These are phyloP conservation scores for Hypsopygia costalis DNA, from an alignment of 2,888 invertebrate genomes.

Conservation along the genomic window DNA sequence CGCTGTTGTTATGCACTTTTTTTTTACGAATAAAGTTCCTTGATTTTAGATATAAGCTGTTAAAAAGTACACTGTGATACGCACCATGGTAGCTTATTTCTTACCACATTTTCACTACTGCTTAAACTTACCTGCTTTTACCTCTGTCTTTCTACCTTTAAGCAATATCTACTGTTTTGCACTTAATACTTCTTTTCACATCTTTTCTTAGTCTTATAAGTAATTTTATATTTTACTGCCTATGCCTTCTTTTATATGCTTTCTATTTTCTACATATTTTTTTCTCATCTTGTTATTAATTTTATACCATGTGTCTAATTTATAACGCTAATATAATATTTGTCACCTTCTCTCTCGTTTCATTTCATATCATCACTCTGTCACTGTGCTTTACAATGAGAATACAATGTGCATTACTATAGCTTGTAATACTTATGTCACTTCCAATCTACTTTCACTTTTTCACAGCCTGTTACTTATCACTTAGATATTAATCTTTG, in stretches of 20 bases:
- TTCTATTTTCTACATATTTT: slow-evolving; percentile 11
- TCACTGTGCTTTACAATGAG: slow-evolving; percentile 1
- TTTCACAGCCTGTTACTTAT: background rate
- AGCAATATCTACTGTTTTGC: background rate
- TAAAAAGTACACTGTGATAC: slow-evolving; percentile 74
- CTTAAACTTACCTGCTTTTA: slow-evolving; percentile 4
- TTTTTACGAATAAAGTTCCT: slow-evolving; percentile 47
- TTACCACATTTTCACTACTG: slow-evolving; percentile 16
- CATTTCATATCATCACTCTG: slow-evolving; percentile 27
- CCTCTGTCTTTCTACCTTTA: slow-evolving; percentile 7
- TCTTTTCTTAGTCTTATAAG: background rate
- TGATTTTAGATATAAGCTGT: slow-evolving; percentile 36
- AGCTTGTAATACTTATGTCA: slow-evolving; percentile 2
- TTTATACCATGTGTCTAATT: slow-evolving; percentile 11
- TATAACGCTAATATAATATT: slow-evolving; percentile 10
- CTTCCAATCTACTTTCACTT: slow-evolving; percentile 3
- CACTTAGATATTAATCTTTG: too few relatives aligned
- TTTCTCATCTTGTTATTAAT: slow-evolving; percentile 18
- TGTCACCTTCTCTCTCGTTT: slow-evolving; percentile 32
- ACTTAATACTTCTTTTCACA: background rate
- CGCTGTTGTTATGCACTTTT: slow-evolving; percentile 43
- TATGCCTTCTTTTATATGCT: slow-evolving; percentile 5
- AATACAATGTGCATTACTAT: too few relatives aligned
- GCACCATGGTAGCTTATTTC: slow-evolving; percentile 51
- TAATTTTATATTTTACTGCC: background rate